Base-by-base conservation (phyloP, 2,888 invertebrate species). In the Alsophila aescularia region DNA sequence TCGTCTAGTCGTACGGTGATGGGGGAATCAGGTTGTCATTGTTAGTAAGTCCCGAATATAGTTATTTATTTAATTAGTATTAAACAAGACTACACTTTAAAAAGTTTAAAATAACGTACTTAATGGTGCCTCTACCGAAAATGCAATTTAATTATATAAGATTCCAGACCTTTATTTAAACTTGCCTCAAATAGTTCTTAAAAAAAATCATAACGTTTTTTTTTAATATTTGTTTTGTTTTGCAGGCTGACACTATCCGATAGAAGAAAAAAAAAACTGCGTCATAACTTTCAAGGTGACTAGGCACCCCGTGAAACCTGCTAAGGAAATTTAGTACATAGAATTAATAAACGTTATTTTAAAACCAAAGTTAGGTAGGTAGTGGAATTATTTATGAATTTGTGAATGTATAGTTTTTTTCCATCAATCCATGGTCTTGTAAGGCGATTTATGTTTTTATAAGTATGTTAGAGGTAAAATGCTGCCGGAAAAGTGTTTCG, bases 311-410 rank as follows among this genome's bases (percentile, higher is more conserved):
- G 34, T 29, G 10, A 60, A 54, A 36, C 47, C 54, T 47, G 52
- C 55, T 42, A 54, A 57, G 16, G 47, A 15, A 18, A 24, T 58
- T 60, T 18, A 7, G 7, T 57, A 53, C 52, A 55, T 59, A 56
- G 44, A 18, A 45, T 36, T 56, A 52, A 43, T 50, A 52, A 47
- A 55, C 24, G 18, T 58, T 39, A 59, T 49, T 53, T 64, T 69
- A 72, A 74, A 74, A 79, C 84, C 85, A 85, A 85, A 85, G 85
- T 80, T 83, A 83, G 76, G 60, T 72, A 83, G 76, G 60, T 72
- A 75, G 50, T 63, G 64, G 67, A 63, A 62, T 70, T 67, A 72
- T 66, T 67, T 68, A 69, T 68, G 29, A 52, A 51, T 53, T 50
- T 51, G 35, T 51, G 50, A 56, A 44, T 56, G 41, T 48, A 42